phyloP scores from a whole-genome alignment of 2,797 vertebrate species.

The Protosalanx chinensis region DNA sequence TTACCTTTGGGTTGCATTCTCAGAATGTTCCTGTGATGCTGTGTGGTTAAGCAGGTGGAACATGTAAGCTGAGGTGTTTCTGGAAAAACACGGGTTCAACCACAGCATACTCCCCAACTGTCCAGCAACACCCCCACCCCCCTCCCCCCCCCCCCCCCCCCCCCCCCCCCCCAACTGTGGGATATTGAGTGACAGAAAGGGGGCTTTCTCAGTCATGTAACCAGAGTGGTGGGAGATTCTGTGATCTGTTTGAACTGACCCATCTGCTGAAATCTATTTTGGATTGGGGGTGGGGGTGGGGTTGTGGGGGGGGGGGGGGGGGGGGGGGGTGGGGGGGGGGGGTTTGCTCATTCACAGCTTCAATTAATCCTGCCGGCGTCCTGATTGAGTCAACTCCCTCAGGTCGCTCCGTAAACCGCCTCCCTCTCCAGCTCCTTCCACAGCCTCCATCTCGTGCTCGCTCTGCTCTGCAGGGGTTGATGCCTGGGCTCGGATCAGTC shows the following conservation, averaged over 20 bases:
- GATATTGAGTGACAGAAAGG: conserved; percentile 15
- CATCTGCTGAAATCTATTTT: conserved; percentile 41
- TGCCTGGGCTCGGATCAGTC: background rate
- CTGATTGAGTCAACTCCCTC: conserved; percentile 29
- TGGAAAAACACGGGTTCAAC: too few species aligned
- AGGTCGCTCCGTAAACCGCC: conserved; percentile 17
- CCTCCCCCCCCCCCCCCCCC: too few species aligned
- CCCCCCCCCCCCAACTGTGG: too few species aligned
- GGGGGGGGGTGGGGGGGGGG: background rate
- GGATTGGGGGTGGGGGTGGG: background rate
- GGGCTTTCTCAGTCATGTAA: background rate
- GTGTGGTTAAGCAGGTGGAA: too few species aligned
- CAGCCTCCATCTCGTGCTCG: background rate
- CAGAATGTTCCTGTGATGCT: too few species aligned
- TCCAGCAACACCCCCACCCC: background rate
- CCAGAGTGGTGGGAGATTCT: conserved; percentile 33
- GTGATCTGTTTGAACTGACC: conserved; percentile 34
- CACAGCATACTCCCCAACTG: too few species aligned
- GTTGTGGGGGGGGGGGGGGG: too few species aligned
- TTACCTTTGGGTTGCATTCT: too few species aligned
- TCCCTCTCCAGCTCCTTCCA: background rate
- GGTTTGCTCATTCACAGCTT: conserved; percentile 25
- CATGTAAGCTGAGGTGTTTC: too few species aligned
- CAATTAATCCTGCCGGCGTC: conserved; percentile 38
- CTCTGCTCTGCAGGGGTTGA: conserved; percentile 1